Evolutionary conservation across 1,140 invertebrate genomes (phyloP), one percentile per base, ranked within the genome.

Genomic region (Metopolophium dirhodum): DNA sequence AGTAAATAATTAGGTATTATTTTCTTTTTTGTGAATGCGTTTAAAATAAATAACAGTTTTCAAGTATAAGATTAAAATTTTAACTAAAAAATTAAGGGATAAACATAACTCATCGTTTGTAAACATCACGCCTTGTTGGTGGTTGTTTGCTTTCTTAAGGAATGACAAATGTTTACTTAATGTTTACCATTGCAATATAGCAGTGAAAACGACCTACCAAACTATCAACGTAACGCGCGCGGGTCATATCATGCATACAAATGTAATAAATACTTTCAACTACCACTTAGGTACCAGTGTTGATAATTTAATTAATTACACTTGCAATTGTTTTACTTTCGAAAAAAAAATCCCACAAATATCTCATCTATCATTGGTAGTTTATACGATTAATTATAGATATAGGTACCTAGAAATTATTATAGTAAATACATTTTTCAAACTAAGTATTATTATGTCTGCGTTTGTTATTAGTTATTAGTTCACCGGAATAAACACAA

Each of bases 71-170:
- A 88, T 51, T 51, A 51, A 88, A 87, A 88, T 88, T 35, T 51
- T 35, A 88, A 88, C 35, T 0, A 88, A 88, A 49, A 88, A 88
- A 88, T 88, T 88, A 54, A 54, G n/a, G 87, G n/a, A 54, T 89
- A 89, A 47, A 54, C 49, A 89, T 89, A 37, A 89, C n/a, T 89
- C 20, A 18, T 89, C 87, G 47, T 89, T 54, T 89, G 87, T 54
- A 35, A 89, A 89, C 87, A 54, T 37, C 86, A 23, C 47, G 47
- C 47, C 47, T 35, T 88, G 86, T 49, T 88, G 22, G 47, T 1
- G 86, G 87, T 51, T 89, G 87, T 89, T 89, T 89, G 35, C 49
- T 54, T 47, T 54, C 47, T 89, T 89, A 89, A 89, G 51, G 47
- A 54, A 49, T 54, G 47, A 89, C 49, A 89, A 89, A 89, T 89